Conservation (phyloP, 2,797 vertebrate genomes). For the Crax fasciolata region DNA sequence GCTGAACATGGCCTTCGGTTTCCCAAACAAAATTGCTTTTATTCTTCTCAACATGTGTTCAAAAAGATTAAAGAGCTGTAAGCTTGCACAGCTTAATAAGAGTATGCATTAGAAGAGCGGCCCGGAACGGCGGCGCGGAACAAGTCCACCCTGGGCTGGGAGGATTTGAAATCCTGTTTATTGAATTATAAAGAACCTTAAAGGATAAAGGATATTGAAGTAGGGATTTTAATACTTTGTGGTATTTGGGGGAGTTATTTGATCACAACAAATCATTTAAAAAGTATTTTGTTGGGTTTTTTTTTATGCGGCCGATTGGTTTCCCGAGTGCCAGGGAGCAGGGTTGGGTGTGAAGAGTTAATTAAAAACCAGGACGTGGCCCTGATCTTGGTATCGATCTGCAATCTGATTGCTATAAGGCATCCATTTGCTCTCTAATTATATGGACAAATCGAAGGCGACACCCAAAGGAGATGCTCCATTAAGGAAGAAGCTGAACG, state of each 20-base stretch:
- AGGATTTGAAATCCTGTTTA: conserved; percentile 89
- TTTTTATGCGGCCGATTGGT: background rate
- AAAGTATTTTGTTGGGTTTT: background rate
- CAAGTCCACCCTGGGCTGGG: conserved; percentile 78
- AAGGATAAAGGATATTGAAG: conserved; percentile 89
- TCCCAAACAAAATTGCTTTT: conserved; percentile 94
- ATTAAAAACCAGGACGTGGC: background rate
- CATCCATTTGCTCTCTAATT: background rate
- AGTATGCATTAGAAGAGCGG: conserved; percentile 81
- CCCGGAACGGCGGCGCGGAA: conserved; percentile 84
- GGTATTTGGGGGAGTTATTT: conserved; percentile 84
- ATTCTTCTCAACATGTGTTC: conserved; percentile 93
- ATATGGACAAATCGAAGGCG: background rate
- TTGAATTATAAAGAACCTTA: conserved; percentile 93
- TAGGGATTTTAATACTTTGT: conserved; percentile 86
- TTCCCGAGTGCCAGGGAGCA: background rate
- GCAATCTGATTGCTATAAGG: fast-evolving
- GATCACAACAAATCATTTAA: conserved; percentile 84
- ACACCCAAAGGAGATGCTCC: background rate
- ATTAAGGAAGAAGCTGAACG: fast-evolving
- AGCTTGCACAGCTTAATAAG: conserved; percentile 87
- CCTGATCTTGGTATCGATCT: fast-evolving
- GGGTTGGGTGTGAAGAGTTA: background rate
- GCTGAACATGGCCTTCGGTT: conserved; percentile 88
- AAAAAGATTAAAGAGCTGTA: conserved; percentile 90